Evolutionary conservation across 2,888 invertebrate genomes (phyloP), one percentile per base, ranked within the genome.

Genomic region (Melieria picta): DNA sequence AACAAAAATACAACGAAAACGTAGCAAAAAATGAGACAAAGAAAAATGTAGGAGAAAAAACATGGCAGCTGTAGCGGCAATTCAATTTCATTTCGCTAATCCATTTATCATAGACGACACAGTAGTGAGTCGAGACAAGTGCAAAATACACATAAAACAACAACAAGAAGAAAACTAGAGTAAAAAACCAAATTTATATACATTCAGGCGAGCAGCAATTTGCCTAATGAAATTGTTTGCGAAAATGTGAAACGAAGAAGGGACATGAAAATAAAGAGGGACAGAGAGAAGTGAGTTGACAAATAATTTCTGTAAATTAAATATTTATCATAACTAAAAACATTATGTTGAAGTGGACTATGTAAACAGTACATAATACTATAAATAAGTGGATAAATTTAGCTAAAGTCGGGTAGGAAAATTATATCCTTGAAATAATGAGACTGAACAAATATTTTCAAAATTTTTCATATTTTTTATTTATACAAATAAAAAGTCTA

Each of bases 141-240:
- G 30, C 30, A 30, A 30, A 30, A 30, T 30, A 30, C 2, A 30
- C 30, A 30, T 30, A 30, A 30, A 30, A 30, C 30, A 30, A 30
- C 30, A 30, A 30, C 30, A 30, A 30, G 30, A 30, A 30, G 30
- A 30, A 30, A 30, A 30, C 30, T 30, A 30, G 30, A 30, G 30
- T 30, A 30, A 30, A 30, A 30, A 30, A 30, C 2, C 30, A 30
- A 3, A 30, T 30, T 30, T 30, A 30, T 30, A 30, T 30, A 30
- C 3, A 30, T 30, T 30, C 30, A 30, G 30, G 30, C 30, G n/a
- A 47, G 52, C 11, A 56, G 58, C 73, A 66, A 73, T 73, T 73
- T 73, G 46, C 58, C 63, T 73, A 73, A 73, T 73, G 70, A 73
- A 73, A 73, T 70, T 69, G 72, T 69, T 72, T 48, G 55, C 30